Evolutionary conservation across 2,797 vertebrate species (phyloP).

Genomic region (Tadarida brasiliensis): DNA sequence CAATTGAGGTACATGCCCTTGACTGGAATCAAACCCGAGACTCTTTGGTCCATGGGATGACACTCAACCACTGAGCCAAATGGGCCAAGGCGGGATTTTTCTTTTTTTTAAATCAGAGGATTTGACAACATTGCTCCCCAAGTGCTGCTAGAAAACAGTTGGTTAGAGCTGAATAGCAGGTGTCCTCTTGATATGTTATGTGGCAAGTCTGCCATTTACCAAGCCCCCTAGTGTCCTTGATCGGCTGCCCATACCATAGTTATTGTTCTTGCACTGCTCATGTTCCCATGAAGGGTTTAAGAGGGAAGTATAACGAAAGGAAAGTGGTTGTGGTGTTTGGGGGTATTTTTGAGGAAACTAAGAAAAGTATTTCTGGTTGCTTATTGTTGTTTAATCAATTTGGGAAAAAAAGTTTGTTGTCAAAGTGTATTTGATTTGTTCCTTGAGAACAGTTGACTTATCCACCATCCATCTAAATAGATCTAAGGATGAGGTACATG

Average conservation of each 20-base stretch:
- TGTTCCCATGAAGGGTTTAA: background rate
- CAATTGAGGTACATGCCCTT: no score
- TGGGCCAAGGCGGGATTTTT: no score
- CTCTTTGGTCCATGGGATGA: no score
- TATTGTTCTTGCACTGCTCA: background rate
- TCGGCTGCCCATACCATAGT: background rate
- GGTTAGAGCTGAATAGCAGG: background rate
- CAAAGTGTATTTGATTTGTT: background rate
- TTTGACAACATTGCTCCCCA: background rate
- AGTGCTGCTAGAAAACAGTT: background rate
- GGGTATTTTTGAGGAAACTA: background rate
- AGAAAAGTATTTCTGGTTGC: background rate
- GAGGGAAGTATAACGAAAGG: background rate
- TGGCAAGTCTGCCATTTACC: background rate
- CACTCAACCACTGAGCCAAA: no score
- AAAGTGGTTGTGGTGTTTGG: background rate
- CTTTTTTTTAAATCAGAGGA: background rate
- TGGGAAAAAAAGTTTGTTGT: background rate
- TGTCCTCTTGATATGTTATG: background rate
- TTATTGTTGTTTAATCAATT: background rate
- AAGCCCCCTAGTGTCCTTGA: background rate
- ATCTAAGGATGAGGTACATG: background rate
- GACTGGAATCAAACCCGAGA: no score
- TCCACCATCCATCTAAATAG: background rate
- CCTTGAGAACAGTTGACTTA: background rate